phyloP scores from a whole-genome alignment of 2,113 vertebrate species.

The Salminus brasiliensis region DNA sequence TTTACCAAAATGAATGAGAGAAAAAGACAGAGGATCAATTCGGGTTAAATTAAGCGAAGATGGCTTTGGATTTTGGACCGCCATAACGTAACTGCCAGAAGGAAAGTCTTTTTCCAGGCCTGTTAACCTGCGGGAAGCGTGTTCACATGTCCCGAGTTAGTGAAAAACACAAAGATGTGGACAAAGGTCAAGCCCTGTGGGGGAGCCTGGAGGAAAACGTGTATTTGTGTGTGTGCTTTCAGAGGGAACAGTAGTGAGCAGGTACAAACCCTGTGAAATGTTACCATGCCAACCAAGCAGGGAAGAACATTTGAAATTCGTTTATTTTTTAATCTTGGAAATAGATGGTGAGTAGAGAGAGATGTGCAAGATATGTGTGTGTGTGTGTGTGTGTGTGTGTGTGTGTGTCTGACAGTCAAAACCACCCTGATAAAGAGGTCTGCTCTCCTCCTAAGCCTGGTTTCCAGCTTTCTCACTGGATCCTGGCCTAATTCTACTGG shows the following conservation, averaged over 20 bases:
- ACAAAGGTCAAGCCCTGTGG: constrained; percentile 46
- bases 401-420: constrained; percentile 40
- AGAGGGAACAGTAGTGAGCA: constrained; percentile 56
- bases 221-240: constrained; percentile 34
- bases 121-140: constrained; percentile 10
- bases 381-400: constrained; percentile 35
- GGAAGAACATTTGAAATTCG: constrained; percentile 60
- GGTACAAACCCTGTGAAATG: constrained; percentile 61
- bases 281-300: constrained; percentile 73
- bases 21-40: background rate
- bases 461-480: constrained; percentile 2
- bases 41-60: constrained; percentile 1
- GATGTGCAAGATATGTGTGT: background rate
- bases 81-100: background rate
- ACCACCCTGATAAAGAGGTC: constrained; percentile 25
- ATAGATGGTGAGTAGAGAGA: constrained; percentile 49
- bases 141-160: background rate
- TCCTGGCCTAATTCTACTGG: background rate
- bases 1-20: background rate
- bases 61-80: background rate
- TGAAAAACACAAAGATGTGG: constrained; percentile 30
- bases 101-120: background rate
- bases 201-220: constrained; percentile 4
- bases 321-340: constrained; percentile 63
- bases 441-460: constrained; percentile 22